phyloP scores from a whole-genome alignment of 37 sponge, comb jelly and placozoan genomes.

The Diacarnus erythraeanus region DNA sequence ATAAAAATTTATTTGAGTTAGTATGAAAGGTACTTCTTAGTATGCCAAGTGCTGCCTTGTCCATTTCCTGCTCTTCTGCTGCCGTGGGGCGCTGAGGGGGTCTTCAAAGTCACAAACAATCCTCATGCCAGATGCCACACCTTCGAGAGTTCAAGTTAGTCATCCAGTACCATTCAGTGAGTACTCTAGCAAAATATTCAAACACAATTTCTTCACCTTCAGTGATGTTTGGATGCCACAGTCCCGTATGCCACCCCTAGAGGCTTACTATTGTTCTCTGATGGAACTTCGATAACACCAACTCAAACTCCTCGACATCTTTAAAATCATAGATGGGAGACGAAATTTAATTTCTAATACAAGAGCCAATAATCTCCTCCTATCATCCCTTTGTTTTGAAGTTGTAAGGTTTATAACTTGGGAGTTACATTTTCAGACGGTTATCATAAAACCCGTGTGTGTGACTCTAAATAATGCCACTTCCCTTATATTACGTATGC shows the following conservation, averaged over 20 bases:
- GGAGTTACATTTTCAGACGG: no score
- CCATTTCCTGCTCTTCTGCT: conserved; percentile 57
- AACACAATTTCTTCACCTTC: conserved; percentile 84
- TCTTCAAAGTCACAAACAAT: conserved; percentile 79
- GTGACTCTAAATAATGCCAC: no score
- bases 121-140: conserved; percentile 79
- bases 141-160: conserved; percentile 76
- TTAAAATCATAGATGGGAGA: conserved; percentile 50
- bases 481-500: not conserved
- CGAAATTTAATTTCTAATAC: conserved; percentile 52
- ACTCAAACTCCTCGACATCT: conserved; percentile 62
- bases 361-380: conserved; percentile 69
- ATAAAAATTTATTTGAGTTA: no score
- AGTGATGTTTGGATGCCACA: conserved; percentile 89
- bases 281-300: conserved; percentile 55
- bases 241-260: conserved; percentile 62
- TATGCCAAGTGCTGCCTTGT: conserved; percentile 45
- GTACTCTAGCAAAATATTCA: conserved; percentile 77
- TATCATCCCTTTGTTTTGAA: no score
- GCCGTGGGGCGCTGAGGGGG: conserved; percentile 75
- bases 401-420: no score
- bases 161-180: conserved; percentile 77
- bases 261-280: conserved; percentile 78
- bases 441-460: no score
- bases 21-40: no score